These are phyloP conservation scores for Pomatostomus ruficeps DNA, from an alignment of 2,113 vertebrate genomes.

Conservation along the genomic window DNA sequence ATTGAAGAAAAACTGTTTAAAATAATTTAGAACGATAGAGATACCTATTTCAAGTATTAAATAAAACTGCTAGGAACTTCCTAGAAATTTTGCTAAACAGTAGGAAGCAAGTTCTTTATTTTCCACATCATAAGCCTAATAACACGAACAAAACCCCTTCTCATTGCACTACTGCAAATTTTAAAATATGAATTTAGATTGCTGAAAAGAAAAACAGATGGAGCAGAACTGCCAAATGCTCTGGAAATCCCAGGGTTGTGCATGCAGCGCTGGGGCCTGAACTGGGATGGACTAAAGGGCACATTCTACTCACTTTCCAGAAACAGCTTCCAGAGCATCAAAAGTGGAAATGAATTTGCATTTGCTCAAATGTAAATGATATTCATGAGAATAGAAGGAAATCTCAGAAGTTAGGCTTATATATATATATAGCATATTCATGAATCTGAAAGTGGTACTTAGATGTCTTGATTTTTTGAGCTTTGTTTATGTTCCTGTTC, in stretches of 20 bases:
- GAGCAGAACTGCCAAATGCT: background rate
- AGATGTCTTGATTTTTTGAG: background rate
- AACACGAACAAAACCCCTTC: background rate
- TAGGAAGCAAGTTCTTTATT: slow-evolving; percentile 19
- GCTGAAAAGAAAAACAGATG: background rate
- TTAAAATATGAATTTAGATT: background rate
- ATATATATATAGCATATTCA: background rate
- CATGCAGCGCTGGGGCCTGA: background rate
- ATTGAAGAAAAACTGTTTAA: background rate
- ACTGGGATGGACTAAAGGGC: background rate
- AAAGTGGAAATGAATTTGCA: background rate
- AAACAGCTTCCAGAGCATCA: slow-evolving; percentile 8
- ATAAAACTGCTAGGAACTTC: slow-evolving; percentile 20
- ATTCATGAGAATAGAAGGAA: background rate
- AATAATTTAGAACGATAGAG: background rate
- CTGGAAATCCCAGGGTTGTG: background rate
- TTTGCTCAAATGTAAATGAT: background rate
- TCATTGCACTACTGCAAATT: background rate
- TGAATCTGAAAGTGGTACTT: background rate
- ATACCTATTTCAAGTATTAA: slow-evolving; percentile 22
- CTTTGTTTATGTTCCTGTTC: background rate
- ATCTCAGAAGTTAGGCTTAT: background rate
- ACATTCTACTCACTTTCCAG: background rate
- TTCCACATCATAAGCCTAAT: background rate
- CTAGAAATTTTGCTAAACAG: background rate